These are phyloP conservation scores for Syngnathus floridae DNA, from an alignment of 2,113 vertebrate genomes.

Conservation along the genomic window DNA sequence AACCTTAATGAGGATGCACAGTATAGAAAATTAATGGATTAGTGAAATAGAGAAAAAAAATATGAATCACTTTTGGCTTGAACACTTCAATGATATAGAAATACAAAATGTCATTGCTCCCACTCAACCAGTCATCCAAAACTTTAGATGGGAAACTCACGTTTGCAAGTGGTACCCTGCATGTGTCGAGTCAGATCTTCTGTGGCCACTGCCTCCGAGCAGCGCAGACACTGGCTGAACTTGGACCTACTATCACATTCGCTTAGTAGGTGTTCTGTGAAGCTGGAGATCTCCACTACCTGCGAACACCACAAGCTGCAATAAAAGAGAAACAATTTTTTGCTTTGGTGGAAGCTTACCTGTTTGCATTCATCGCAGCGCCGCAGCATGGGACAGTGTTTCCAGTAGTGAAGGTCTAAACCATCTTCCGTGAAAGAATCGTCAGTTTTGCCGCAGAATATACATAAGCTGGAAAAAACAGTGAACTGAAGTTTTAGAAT, in stretches of 20 bases:
- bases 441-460: slow-evolving; percentile 77
- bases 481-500: neutral
- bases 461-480: slow-evolving; percentile 74
- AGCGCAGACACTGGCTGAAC: slow-evolving; percentile 80
- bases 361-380: slow-evolving; percentile 74
- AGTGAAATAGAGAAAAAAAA: neutral
- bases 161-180: slow-evolving; percentile 72
- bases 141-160: slow-evolving; percentile 67
- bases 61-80: neutral
- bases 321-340: neutral
- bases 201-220: slow-evolving; percentile 79
- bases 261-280: slow-evolving; percentile 82
- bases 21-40: no score
- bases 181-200: slow-evolving; percentile 73
- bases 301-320: slow-evolving; percentile 37
- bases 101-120: neutral
- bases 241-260: slow-evolving; percentile 79
- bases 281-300: slow-evolving; percentile 85
- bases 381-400: slow-evolving; percentile 84
- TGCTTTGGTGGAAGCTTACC: slow-evolving; percentile 25
- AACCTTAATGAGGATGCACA: no score
- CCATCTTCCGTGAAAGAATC: slow-evolving; percentile 72
- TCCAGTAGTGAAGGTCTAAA: slow-evolving; percentile 96
- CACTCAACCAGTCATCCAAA: neutral
- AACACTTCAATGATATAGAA: neutral